Base-by-base conservation (phyloP, 2,888 invertebrate species). In the Rhopalosiphum nymphaeae region DNA sequence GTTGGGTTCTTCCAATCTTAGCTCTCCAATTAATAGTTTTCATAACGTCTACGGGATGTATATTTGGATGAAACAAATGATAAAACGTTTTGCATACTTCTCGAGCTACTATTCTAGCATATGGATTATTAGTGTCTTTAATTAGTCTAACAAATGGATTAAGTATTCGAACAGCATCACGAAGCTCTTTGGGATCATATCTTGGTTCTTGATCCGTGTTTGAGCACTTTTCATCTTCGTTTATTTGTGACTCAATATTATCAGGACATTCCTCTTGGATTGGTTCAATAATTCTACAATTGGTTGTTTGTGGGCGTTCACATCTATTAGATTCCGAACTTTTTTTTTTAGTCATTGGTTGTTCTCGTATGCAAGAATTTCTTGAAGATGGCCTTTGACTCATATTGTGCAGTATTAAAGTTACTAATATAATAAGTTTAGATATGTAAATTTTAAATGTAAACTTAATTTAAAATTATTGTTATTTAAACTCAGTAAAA, bases 181-280 rank as follows among this genome's bases (percentile, higher is more conserved):
- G 89, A 16, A 93, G 57, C 26, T 89, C 93, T 93, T 93, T 57
- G 3, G 93, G 89, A 46, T 93, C 93, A 44, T 93, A 93, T n/a
- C 93, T 89, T 13, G 93, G 67, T 46, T 92, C 90, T 42, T 16
- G 87, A 49, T 78, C 78, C 21, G 36, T 36, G 9, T 36, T 36
- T 21, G 78, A 36, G 21, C 36, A 36, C 13, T 44, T 46, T 86
- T 46, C 16, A 46, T 86, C 46, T 86, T 44, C 44, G 7, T 53
- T 13, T 53, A 25, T 88, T 88, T 61, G 89, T n/a, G 89, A 42
- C 25, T 67, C 49, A 16, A n/a, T 53, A 87, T 29, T n/a, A 49
- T 67, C n/a, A 49, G 13, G 13, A 13, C 36, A 36, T 49, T 25
- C 67, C 9, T 90, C 67, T 67, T 90, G 61, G 25, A 46, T 67